A percentile compares a stretch with the other conserved stretches of the same genome.
Conservation (phyloP, 2,797 vertebrate genomes). For the Muraenolepis orangiensis region DNA sequence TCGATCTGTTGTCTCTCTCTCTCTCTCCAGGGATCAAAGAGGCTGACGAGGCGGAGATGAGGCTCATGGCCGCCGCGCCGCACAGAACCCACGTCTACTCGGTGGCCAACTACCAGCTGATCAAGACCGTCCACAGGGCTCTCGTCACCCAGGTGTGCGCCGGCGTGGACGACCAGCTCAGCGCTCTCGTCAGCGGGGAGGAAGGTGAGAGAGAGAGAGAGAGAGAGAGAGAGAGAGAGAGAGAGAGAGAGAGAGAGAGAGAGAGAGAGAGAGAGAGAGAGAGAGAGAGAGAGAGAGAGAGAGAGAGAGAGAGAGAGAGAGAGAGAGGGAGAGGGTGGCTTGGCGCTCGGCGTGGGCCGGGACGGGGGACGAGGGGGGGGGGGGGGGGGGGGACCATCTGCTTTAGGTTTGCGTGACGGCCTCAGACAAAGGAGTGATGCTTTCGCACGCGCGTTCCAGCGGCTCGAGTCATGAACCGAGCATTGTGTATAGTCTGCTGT, state of each 20-base stretch:
- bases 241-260: constrained; percentile 27
- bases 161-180: constrained; percentile 85
- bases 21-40: constrained; percentile 81
- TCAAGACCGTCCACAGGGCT: constrained; percentile 82
- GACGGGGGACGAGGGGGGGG: too few relatives aligned
- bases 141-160: constrained; percentile 85
- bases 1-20: not conserved
- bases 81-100: constrained; percentile 80
- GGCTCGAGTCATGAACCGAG: not conserved
- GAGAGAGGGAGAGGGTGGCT: not conserved
- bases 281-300: constrained; percentile 27
- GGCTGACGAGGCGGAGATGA: constrained; percentile 86
- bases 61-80: constrained; percentile 85
- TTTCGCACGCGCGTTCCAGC: not conserved
- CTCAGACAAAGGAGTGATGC: not conserved
- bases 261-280: constrained; percentile 27
- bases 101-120: constrained; percentile 80
- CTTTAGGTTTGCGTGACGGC: not conserved
- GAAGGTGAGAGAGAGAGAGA: constrained; percentile 77
- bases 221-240: constrained; percentile 28
- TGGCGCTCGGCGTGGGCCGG: not conserved
- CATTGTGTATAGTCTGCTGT: not conserved
- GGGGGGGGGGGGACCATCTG: not conserved
- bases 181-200: constrained; percentile 84
- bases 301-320: constrained; percentile 27